Conservation (phyloP, 2,888 invertebrate species). For the Drosophila atroscutellata region DNA sequence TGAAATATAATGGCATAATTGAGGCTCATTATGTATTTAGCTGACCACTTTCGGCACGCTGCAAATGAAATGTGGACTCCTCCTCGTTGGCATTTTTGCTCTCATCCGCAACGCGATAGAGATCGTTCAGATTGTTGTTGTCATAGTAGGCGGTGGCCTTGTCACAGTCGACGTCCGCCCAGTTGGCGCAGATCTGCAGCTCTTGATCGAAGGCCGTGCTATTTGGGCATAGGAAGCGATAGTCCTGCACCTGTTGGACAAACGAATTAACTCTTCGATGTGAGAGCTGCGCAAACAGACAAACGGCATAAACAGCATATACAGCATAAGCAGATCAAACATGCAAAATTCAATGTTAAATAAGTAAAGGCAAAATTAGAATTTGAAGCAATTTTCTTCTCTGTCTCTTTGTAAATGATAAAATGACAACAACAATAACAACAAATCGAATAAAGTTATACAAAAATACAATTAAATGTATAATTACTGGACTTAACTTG, state of each 20-base stretch:
- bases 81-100: slow-evolving; percentile 87
- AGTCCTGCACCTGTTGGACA: slow-evolving; percentile 88
- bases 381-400: slow-evolving; percentile 32
- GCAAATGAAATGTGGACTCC: slow-evolving; percentile 90
- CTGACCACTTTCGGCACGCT: slow-evolving; percentile 89
- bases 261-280: slow-evolving; percentile 74
- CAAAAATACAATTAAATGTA: neutral
- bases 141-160: slow-evolving; percentile 91
- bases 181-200: slow-evolving; percentile 95
- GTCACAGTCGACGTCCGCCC: slow-evolving; percentile 95
- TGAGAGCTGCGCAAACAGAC: slow-evolving; percentile 64
- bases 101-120: slow-evolving; percentile 88
- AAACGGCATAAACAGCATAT: slow-evolving; percentile 47
- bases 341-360: slow-evolving; percentile 71
- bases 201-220: slow-evolving; percentile 96
- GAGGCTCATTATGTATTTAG: slow-evolving; percentile 24
- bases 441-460: slow-evolving; percentile 8
- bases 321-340: slow-evolving; percentile 70
- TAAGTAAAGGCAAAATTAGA: slow-evolving; percentile 48
- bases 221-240: slow-evolving; percentile 95
- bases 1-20: slow-evolving; percentile 31
- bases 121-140: slow-evolving; percentile 92
- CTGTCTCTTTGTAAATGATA: slow-evolving; percentile 6
- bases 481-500: neutral
- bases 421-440: slow-evolving; percentile 21